phyloP scores from a whole-genome alignment of 2,113 vertebrate species.

The Isichthys henryi region DNA sequence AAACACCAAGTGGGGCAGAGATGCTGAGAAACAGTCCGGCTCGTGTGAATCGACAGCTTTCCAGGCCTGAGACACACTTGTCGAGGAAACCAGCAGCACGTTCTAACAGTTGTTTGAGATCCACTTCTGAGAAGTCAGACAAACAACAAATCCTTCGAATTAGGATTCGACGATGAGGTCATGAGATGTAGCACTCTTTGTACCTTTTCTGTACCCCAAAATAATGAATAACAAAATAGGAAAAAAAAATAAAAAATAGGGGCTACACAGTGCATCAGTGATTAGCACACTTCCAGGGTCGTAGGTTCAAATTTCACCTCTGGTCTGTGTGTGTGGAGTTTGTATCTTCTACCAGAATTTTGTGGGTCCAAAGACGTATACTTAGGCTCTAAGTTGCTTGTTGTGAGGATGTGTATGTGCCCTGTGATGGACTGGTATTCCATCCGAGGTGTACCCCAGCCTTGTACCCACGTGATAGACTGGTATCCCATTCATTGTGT shows the following conservation, averaged over 20 bases:
- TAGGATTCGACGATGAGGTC: neutral
- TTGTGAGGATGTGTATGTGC: neutral
- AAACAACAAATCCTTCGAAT: neutral
- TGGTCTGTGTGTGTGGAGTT: neutral
- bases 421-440: neutral
- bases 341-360: neutral
- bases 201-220: neutral
- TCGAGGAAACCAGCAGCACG: neutral
- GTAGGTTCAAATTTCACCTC: neutral
- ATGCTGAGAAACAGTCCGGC: neutral
- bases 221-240: neutral
- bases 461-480: neutral
- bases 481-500: too few relatives aligned
- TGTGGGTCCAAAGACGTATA: neutral
- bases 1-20: neutral
- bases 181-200: neutral
- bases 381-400: neutral
- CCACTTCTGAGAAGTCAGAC: neutral
- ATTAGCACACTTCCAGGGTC: neutral
- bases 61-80: neutral
- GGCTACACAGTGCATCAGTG: neutral
- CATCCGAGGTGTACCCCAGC: neutral
- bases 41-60: neutral
- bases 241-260: neutral
- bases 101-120: neutral